phyloP scores from a whole-genome alignment of 2,888 invertebrate genomes.

The Dusona sp. region DNA sequence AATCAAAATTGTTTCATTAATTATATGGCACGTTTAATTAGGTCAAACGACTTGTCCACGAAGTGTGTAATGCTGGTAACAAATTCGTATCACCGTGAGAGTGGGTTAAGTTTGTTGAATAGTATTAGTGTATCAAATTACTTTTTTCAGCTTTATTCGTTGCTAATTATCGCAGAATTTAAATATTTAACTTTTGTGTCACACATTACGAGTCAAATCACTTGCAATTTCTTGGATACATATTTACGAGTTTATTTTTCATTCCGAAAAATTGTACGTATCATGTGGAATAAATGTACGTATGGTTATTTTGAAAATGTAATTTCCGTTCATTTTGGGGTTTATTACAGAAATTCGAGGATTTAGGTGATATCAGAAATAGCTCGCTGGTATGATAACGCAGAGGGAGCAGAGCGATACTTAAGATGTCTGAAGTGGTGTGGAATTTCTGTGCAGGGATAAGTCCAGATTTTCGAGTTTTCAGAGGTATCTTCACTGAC shows the following conservation, averaged over 20 bases:
- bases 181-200: no score
- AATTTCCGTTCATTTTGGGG: neutral
- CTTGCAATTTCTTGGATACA: neutral
- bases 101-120: neutral
- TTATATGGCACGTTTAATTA: neutral
- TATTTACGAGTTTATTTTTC: no score
- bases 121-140: no score
- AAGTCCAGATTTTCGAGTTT: conserved; percentile 14
- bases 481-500: neutral
- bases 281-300: neutral
- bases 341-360: neutral
- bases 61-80: neutral
- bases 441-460: conserved; percentile 28
- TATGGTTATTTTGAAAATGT: neutral
- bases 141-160: no score
- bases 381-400: neutral
- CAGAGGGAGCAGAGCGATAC: neutral
- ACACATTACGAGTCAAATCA: no score
- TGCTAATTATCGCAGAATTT: neutral
- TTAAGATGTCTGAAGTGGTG: conserved; percentile 3
- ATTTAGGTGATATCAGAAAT: neutral
- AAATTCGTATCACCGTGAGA: neutral
- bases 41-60: neutral
- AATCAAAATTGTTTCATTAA: neutral
- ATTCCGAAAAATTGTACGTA: no score